A percentile compares a stretch with the other conserved stretches of the same genome.
These are phyloP conservation scores for Leptinotarsa defecta DNA, from an alignment of 1,140 invertebrate genomes.

Conservation along the genomic window DNA sequence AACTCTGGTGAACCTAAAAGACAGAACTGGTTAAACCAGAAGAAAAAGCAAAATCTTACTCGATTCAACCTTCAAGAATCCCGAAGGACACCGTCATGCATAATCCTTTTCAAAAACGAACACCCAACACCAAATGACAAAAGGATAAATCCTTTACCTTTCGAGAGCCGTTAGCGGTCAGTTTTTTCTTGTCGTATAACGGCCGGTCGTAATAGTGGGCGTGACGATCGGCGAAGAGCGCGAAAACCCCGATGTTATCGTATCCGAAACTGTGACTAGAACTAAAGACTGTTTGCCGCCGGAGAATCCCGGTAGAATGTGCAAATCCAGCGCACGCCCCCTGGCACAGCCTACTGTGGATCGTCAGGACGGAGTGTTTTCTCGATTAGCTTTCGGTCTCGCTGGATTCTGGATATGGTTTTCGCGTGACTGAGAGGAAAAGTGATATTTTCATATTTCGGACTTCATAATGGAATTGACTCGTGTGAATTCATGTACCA, in stretches of 20 bases:
- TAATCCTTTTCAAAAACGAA: neutral
- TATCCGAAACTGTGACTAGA: constrained; percentile 10
- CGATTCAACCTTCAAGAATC: neutral
- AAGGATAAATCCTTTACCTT: constrained; percentile 15
- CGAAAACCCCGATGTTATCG: neutral
- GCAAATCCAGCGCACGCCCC: constrained; percentile 18
- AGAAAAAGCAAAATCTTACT: neutral
- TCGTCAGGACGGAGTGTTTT: constrained; percentile 2
- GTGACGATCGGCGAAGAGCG: constrained; percentile 6
- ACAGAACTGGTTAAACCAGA: too few relatives aligned
- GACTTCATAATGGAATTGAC: too few relatives aligned
- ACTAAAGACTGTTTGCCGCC: constrained; percentile 23
- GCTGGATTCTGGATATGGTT: too few relatives aligned
- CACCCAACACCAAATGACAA: neutral
- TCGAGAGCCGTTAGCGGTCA: neutral
- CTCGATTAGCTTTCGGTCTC: neutral
- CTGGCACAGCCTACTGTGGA: constrained; percentile 5
- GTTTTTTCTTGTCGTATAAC: neutral
- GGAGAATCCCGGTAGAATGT: constrained; percentile 22
- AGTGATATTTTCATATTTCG: too few relatives aligned
- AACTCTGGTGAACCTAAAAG: too few relatives aligned
- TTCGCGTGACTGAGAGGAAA: too few relatives aligned
- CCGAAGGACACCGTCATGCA: neutral
- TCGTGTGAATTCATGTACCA: too few relatives aligned
- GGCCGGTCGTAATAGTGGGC: constrained; percentile 17